These are phyloP conservation scores for Hypomesus transpacificus DNA, from an alignment of 2,113 vertebrate genomes.

Conservation along the genomic window DNA sequence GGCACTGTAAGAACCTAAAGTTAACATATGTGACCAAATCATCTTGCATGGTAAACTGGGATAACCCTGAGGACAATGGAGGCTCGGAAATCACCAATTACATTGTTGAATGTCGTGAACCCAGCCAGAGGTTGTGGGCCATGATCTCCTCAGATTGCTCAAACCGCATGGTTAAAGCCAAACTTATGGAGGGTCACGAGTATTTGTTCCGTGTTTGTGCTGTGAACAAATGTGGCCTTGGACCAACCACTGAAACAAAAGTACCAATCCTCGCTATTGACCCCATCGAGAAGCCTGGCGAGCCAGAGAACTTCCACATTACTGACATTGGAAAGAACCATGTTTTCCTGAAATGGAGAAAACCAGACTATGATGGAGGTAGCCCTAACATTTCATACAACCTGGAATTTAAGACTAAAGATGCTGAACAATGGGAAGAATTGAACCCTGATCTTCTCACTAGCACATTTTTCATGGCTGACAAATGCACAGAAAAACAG, in stretches of 20 bases:
- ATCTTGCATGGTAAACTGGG: slow-evolving; percentile 92
- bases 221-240: slow-evolving; percentile 93
- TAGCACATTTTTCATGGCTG: slow-evolving; percentile 89
- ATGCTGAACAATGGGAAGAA: slow-evolving; percentile 87
- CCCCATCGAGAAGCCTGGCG: slow-evolving; percentile 90
- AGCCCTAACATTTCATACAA: slow-evolving; percentile 91
- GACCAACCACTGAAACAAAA: slow-evolving; percentile 88
- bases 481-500: slow-evolving; percentile 89
- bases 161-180: slow-evolving; percentile 88
- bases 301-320: slow-evolving; percentile 93
- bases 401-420: slow-evolving; percentile 86
- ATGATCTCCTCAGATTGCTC: slow-evolving; percentile 91
- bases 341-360: slow-evolving; percentile 90
- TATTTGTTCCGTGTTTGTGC: slow-evolving; percentile 97
- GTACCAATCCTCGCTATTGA: slow-evolving; percentile 90
- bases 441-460: slow-evolving; percentile 82
- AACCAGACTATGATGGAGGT: slow-evolving; percentile 93
- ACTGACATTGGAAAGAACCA: slow-evolving; percentile 90
- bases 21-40: slow-evolving; percentile 85
- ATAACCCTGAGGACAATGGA: slow-evolving; percentile 91
- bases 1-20: slow-evolving; percentile 90
- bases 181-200: slow-evolving; percentile 88
- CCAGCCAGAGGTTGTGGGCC: slow-evolving; percentile 88
- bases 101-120: slow-evolving; percentile 93
- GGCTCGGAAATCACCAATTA: slow-evolving; percentile 98